A percentile compares a stretch with the other conserved stretches of the same genome.
These are phyloP conservation scores for Sebastiscus tertius DNA, from an alignment of 2,797 vertebrate species.

Conservation along the genomic window DNA sequence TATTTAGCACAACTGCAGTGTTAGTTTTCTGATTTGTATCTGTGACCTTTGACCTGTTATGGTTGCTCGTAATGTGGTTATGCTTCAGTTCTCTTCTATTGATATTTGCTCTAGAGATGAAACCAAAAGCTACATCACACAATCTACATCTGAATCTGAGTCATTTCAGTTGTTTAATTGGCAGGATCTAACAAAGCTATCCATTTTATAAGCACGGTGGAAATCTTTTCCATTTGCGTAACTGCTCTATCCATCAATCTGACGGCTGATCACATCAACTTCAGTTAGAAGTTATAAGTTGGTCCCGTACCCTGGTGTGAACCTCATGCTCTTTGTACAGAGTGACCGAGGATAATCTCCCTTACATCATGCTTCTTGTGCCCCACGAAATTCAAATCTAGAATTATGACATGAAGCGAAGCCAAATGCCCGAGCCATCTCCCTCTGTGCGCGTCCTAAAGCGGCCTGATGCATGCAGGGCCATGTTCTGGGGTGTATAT, in stretches of 20 bases:
- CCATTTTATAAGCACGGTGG: background rate
- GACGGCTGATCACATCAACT: slow-evolving; percentile 10
- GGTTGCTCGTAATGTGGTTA: background rate
- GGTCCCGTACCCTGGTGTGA: background rate
- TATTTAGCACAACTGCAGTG: background rate
- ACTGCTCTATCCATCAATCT: slow-evolving; percentile 2
- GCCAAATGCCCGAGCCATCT: slow-evolving; percentile 11
- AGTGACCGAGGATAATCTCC: slow-evolving; percentile 9
- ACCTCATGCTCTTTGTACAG: slow-evolving; percentile 24
- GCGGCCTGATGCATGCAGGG: slow-evolving; percentile 42
- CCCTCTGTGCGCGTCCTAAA: background rate
- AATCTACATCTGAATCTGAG: background rate
- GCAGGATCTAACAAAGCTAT: background rate
- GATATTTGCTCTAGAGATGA: background rate
- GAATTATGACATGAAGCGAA: slow-evolving; percentile 14
- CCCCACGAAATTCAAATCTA: slow-evolving; percentile 18
- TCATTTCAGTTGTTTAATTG: background rate
- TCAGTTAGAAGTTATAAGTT: background rate
- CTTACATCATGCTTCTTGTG: slow-evolving; percentile 40
- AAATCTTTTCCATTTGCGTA: slow-evolving; percentile 2
- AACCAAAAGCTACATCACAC: background rate
- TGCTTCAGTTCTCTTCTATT: background rate
- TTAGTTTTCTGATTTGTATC: background rate
- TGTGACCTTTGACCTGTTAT: slow-evolving; percentile 1
- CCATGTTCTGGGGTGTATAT: slow-evolving; percentile 61